Percentiles rank a stretch among this genome's conserved stretches.
Conservation (phyloP, 2,113 vertebrate genomes). For the Rhynchomys soricoides region DNA sequence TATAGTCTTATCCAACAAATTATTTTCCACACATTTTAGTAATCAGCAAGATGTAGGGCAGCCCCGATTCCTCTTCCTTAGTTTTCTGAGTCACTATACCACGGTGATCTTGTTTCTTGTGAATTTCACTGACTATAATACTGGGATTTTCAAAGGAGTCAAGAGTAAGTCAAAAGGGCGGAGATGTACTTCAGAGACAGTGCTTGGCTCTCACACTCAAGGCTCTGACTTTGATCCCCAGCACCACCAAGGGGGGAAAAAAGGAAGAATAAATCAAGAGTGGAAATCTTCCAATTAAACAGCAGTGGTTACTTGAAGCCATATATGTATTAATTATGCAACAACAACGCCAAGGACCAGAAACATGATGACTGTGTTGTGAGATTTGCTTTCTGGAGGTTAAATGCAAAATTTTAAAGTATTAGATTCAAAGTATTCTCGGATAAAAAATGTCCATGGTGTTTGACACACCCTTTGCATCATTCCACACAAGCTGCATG, state of each 20-base stretch:
- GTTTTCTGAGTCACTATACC: neutral
- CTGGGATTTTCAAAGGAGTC: neutral
- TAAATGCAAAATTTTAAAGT: constrained; percentile 21
- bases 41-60: neutral
- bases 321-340: neutral
- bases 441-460: neutral
- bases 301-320: neutral
- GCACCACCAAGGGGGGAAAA: neutral
- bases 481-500: neutral
- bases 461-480: neutral
- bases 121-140: neutral
- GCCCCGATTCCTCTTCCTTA: neutral
- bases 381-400: neutral
- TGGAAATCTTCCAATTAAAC: neutral
- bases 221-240: neutral
- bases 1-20: constrained; percentile 18
- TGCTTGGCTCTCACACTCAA: neutral
- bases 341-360: neutral
- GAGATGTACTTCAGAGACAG: neutral
- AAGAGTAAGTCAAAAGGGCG: neutral
- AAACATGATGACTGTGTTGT: neutral
- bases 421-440: neutral
- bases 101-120: neutral
- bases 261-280: neutral
- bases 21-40: constrained; percentile 41